A percentile compares a stretch with the other conserved stretches of the same genome.
phyloP scores from a whole-genome alignment of 2,113 vertebrate genomes.

The Otus sunia region DNA sequence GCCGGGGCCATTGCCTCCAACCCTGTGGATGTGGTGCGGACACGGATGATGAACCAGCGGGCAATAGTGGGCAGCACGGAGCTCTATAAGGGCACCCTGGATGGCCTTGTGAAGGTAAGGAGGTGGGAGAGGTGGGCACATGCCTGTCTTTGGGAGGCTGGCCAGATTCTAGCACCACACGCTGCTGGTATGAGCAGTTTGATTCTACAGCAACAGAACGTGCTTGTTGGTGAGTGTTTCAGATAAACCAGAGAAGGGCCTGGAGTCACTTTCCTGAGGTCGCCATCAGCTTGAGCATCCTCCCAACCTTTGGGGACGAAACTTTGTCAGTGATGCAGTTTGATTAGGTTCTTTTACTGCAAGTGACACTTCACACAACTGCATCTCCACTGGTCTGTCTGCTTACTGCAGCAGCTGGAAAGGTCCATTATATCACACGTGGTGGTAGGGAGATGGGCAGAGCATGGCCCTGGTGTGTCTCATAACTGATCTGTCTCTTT shows the following conservation, averaged over 20 bases:
- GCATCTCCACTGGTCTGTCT: not conserved
- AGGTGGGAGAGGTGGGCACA: not conserved
- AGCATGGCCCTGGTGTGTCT: not conserved
- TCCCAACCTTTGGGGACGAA: not conserved
- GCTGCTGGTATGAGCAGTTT: not conserved
- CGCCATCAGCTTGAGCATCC: not conserved
- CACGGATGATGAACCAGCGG: slow-evolving; percentile 95
- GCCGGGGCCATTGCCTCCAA: slow-evolving; percentile 91
- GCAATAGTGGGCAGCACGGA: slow-evolving; percentile 71
- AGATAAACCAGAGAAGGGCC: not conserved
- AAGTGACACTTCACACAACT: not conserved
- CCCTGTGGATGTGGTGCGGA: slow-evolving; percentile 91
- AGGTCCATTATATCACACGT: rapidly evolving
- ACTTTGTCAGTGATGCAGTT: not conserved
- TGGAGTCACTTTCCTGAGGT: not conserved
- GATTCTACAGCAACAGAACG: rapidly evolving
- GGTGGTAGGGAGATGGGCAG: not conserved
- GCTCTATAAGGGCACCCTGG: slow-evolving; percentile 88
- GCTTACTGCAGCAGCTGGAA: not conserved
- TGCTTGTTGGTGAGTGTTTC: not conserved
- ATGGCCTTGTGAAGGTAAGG: slow-evolving; percentile 88
- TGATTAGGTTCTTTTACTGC: not conserved
- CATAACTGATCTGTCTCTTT: not conserved
- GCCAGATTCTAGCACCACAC: not conserved
- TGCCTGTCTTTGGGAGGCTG: not conserved